Evolutionary conservation across 2,113 vertebrate species (phyloP).

Genomic region (Engraulis encrasicolus): DNA sequence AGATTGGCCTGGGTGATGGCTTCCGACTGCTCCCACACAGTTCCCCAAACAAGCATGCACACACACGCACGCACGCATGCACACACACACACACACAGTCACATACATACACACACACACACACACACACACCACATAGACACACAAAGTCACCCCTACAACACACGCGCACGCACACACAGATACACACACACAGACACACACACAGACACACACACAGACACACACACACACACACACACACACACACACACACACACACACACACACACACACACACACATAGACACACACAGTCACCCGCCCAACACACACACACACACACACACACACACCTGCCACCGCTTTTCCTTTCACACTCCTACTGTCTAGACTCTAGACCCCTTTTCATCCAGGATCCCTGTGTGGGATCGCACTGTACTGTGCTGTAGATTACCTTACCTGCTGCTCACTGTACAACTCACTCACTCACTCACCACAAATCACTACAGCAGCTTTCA

Average conservation of each 20-base stretch:
- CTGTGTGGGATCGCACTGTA: constrained; percentile 21
- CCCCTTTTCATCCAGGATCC: constrained; percentile 23
- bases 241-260: not conserved
- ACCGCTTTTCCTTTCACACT: not conserved
- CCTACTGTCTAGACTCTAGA: constrained; percentile 3
- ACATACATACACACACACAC: no score
- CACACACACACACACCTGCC: not conserved
- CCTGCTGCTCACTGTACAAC: not conserved
- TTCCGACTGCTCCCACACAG: not conserved
- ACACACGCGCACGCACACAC: no score
- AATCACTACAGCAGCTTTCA: constrained; percentile 22
- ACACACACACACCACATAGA: no score
- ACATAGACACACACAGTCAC: not conserved
- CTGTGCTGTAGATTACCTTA: constrained; percentile 28
- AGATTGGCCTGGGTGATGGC: not conserved
- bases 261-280: not conserved
- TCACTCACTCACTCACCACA: not conserved
- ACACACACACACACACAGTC: no score
- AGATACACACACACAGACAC: no score
- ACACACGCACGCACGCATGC: no score
- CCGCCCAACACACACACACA: no score
- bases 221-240: not conserved
- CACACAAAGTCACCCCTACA: no score
- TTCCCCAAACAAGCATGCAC: no score
- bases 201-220: not conserved